phyloP scores from a whole-genome alignment of 2,797 vertebrate genomes.

The Semaprochilodus insignis region DNA sequence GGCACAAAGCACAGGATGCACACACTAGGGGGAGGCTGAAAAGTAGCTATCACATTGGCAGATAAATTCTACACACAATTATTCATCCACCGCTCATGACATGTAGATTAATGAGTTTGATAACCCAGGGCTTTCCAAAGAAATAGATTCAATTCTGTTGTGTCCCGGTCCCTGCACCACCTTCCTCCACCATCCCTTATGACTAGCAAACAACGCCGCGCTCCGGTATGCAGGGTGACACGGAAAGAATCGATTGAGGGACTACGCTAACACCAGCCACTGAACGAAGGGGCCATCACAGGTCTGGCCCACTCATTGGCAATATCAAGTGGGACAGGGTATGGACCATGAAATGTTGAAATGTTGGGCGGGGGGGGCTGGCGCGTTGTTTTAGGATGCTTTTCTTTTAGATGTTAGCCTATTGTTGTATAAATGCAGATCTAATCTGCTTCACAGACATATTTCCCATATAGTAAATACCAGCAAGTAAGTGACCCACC shows the following conservation, averaged over 20 bases:
- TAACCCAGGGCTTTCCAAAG: slow-evolving; percentile 92
- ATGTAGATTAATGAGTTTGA: slow-evolving; percentile 99
- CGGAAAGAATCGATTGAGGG: slow-evolving; percentile 69
- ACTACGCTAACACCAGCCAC: slow-evolving; percentile 51
- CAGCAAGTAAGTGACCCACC: too few relatives aligned
- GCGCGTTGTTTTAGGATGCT: too few relatives aligned
- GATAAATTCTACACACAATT: slow-evolving; percentile 99
- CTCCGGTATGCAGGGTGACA: slow-evolving; percentile 69
- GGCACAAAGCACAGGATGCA: slow-evolving; percentile 81
- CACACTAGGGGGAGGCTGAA: slow-evolving; percentile 82
- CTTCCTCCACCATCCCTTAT: slow-evolving; percentile 68
- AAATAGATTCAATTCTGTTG: slow-evolving; percentile 88
- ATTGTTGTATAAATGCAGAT: too few relatives aligned
- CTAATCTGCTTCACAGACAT: too few relatives aligned
- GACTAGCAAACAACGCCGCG: slow-evolving; percentile 75
- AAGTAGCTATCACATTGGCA: slow-evolving; percentile 96
- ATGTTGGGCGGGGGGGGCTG: too few relatives aligned
- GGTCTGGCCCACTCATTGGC: slow-evolving; percentile 22
- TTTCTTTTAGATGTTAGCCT: too few relatives aligned
- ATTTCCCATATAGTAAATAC: too few relatives aligned
- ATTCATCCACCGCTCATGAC: slow-evolving; percentile 97
- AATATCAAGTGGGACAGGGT: slow-evolving; percentile 46
- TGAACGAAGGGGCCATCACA: slow-evolving; percentile 42
- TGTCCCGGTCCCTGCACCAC: slow-evolving; percentile 68
- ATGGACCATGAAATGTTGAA: too few relatives aligned